phyloP scores from a whole-genome alignment of 2,888 invertebrate genomes.

The Ophioninae sp. region DNA sequence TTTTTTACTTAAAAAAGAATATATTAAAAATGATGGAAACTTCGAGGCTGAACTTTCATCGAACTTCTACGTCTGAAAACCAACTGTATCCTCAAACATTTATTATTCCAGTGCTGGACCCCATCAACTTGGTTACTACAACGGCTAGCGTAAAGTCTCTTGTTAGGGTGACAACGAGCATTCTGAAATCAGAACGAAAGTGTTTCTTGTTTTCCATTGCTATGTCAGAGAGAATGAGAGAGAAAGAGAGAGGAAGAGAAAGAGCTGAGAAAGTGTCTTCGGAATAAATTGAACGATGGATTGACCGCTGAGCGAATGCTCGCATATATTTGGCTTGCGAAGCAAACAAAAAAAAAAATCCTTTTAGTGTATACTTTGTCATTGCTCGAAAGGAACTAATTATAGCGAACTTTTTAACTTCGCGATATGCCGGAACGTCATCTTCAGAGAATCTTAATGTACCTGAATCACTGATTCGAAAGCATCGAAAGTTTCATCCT shows the following conservation, averaged over 20 bases:
- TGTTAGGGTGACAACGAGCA: constrained; percentile 3
- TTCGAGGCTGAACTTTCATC: not conserved
- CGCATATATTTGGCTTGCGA: not conserved
- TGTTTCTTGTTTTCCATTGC: not conserved
- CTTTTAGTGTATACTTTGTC: not conserved
- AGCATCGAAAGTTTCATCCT: constrained; percentile 28
- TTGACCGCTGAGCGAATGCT: not conserved
- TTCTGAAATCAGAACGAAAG: constrained; percentile 9
- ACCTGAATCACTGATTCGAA: constrained; percentile 22
- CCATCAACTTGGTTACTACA: not conserved
- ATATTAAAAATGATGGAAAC: not conserved
- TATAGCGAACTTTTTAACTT: not conserved
- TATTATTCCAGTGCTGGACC: not conserved
- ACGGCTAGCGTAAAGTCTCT: constrained; percentile 5
- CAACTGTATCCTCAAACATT: not conserved
- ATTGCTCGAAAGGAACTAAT: not conserved
- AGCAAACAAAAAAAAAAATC: not conserved
- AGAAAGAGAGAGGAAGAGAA: not conserved
- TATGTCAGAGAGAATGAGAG: not conserved
- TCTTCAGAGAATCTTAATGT: constrained; percentile 6
- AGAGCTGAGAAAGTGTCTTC: not conserved
- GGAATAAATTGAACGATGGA: not conserved
- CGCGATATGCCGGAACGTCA: constrained; percentile 5
- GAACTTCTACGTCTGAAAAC: not conserved
- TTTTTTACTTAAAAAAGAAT: not conserved